Evolutionary conservation across 2,113 vertebrate genomes (phyloP), one percentile per base, ranked within the genome.

Genomic region (Mola mola): DNA sequence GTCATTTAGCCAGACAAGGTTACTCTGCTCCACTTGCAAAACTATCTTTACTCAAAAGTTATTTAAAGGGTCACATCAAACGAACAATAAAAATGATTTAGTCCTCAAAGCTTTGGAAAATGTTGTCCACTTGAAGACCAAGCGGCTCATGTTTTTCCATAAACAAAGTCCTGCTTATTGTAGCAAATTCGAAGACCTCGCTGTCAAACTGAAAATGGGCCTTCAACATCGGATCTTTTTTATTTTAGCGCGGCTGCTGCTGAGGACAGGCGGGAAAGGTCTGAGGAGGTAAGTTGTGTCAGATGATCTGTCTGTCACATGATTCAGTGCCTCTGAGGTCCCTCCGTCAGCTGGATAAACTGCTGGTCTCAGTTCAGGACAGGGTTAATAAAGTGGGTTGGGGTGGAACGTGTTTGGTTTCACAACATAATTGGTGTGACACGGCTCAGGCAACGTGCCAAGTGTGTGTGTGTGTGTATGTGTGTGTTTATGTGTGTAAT

Each of bases 371-470:
- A 38, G 37, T 61, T 84, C 52, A 75, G 61, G 47, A 63, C 61
- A 71, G 72, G 68, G 85, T 86, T 86, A 74, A 91, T 82, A 63
- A 66, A 73, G 83, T 72, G 78, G 76, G 80, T 65, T 72, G 47
- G 38, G 70, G 79, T 89, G 87, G 70, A 75, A 77, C 41, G 41
- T 75, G 80, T 86, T 87, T 77, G 79, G 80, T 79, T 72, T 75
- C 74, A 88, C 72, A 86, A 81, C 82, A 75, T 88, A 82, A 88
- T 87, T 89, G 83, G 81, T 78, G 75, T 81, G 86, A 83, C 86
- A 87, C 65, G 64, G 61, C 47, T 69, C 58, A 19, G 86, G 88
- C 74, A 53, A 6, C 3, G 22, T 43, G 82, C 88, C 88, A 78
- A 74, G 70, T 43, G 31, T 67, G 58, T 44, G 4, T 60, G 59